Conservation (phyloP, 2,888 invertebrate genomes). For the Stictocephala bisonia region DNA sequence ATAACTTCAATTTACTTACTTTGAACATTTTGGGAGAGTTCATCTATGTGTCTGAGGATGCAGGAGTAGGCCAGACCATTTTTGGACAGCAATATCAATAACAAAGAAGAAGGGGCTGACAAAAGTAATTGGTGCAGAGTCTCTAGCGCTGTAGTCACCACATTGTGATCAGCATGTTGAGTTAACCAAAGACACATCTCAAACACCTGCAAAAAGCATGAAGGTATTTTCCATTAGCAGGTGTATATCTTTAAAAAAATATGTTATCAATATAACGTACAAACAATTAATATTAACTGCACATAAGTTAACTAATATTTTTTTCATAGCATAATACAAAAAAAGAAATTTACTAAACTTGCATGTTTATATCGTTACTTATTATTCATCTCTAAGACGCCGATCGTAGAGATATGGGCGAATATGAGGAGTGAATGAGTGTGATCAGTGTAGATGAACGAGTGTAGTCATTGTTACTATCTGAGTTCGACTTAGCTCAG, state of each 20-base stretch:
- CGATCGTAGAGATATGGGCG: too few relatives aligned
- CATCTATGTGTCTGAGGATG: background rate
- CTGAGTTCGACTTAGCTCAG: too few relatives aligned
- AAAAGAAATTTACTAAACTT: too few relatives aligned
- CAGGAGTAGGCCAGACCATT: conserved; percentile 64
- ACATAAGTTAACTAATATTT: too few relatives aligned
- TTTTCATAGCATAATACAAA: too few relatives aligned
- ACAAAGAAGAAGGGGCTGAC: conserved; percentile 68
- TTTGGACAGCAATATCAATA: conserved; percentile 68
- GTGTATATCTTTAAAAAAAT: conserved; percentile 38
- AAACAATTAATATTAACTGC: too few relatives aligned
- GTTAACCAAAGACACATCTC: conserved; percentile 80
- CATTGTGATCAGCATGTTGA: conserved; percentile 81
- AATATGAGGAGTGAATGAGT: too few relatives aligned
- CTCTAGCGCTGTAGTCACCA: conserved; percentile 89
- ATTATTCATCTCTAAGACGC: too few relatives aligned
- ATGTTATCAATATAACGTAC: too few relatives aligned
- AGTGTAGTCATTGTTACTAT: too few relatives aligned
- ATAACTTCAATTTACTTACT: conserved; percentile 65
- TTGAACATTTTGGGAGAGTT: conserved; percentile 67
- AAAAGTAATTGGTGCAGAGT: conserved; percentile 74
- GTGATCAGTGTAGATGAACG: too few relatives aligned
- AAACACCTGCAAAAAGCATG: conserved; percentile 77
- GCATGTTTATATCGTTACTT: too few relatives aligned
- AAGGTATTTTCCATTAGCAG: conserved; percentile 65